Evolutionary conservation across 2,888 invertebrate species (phyloP), one percentile per base, ranked within the genome.

Genomic region (Linyphia triangularis): DNA sequence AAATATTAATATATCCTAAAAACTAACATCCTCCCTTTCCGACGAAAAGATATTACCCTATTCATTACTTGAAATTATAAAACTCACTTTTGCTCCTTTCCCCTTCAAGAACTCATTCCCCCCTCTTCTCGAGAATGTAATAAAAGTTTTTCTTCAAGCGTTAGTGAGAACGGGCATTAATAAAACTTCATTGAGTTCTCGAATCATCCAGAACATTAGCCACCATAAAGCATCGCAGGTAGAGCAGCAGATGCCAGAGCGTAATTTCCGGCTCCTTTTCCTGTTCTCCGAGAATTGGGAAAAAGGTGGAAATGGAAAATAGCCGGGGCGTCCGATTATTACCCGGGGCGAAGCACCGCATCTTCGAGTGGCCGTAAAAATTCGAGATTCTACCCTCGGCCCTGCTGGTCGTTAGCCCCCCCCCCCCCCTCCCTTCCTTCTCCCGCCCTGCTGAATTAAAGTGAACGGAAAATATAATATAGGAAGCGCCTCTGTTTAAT

Each of bases 401-500:
- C 43, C 67, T 16, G 70, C 51, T 22, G 40, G 73, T 85, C 84
- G 85, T 79, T 79, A 72, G 40, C 24, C 22, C 72, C 13, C 16
- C 51, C 16, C 61, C 40, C 22, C 57, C 37, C 59, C 69, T 67
- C 65, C 26, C 78, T 37, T n/a, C 51, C 26, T 67, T 37, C 13
- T 51, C n/a, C 19, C 78, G 37, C 30, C 19, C 40, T 26, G 72
- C 72, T 85, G 67, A 85, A 85, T 85, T 85, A 85, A 83, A 85
- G 85, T 78, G 78, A 63, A 78, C 78, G 85, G 78, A 85, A 85
- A 85, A 85, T 85, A 78, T 79, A 85, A 85, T 85, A 85, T 85
- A 40, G 63, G 78, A 61, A 57, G 33, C 75, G 67, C 10, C 51
- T 33, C 75, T 33, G 57, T 63, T 63, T 85, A 85, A 85, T 85